These are phyloP conservation scores for Vannuccia rotundouncinata DNA, from an alignment of 2,888 invertebrate species.

Conservation along the genomic window DNA sequence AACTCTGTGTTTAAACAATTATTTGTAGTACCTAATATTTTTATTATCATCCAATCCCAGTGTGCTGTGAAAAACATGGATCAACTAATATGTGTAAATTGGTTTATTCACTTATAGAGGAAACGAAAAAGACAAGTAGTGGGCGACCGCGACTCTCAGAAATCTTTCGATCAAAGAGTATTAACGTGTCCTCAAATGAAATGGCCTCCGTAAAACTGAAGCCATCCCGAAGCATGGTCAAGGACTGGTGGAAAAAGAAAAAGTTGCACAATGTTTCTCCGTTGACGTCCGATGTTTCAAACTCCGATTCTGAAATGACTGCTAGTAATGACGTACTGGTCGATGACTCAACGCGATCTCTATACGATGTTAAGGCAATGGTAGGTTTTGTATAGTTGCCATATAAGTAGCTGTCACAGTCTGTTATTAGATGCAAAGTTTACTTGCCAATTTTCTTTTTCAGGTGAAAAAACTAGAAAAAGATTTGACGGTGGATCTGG, in stretches of 20 bases:
- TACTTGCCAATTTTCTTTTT: not conserved
- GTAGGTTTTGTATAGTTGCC: not conserved
- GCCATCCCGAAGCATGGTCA: not conserved
- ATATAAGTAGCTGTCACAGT: not conserved
- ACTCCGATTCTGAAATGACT: too few relatives aligned
- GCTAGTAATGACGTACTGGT: not conserved
- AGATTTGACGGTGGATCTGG: not conserved
- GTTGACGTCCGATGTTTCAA: too few relatives aligned
- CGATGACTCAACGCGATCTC: not conserved
- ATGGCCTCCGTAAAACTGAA: not conserved
- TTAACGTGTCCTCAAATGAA: not conserved
- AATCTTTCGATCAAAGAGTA: not conserved
- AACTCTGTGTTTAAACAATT: too few relatives aligned
- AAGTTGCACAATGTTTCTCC: not conserved
- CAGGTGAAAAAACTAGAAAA: not conserved
- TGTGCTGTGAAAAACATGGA: too few relatives aligned
- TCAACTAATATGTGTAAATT: too few relatives aligned
- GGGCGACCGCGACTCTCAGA: not conserved
- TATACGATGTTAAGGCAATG: too few relatives aligned
- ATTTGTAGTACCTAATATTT: too few relatives aligned
- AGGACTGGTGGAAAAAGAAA: not conserved
- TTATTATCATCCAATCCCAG: too few relatives aligned
- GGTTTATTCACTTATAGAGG: too few relatives aligned
- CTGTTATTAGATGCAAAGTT: not conserved
- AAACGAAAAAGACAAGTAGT: too few relatives aligned